Conservation (phyloP, 2,113 vertebrate genomes). For the Dissostichus mawsoni region DNA sequence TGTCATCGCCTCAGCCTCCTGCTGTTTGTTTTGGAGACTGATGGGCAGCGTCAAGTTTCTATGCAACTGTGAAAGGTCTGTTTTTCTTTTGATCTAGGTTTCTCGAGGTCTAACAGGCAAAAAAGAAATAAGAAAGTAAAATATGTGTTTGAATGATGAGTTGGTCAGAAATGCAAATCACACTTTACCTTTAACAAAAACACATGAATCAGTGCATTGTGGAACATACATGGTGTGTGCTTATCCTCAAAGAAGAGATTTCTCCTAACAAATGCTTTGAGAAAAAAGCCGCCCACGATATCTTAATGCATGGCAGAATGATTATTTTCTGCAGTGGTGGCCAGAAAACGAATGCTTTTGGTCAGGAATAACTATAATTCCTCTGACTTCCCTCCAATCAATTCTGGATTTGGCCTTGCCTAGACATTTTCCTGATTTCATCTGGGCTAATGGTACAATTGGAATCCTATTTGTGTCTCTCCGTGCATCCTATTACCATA, state of each 20-base stretch:
- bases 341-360: slow-evolving; percentile 38
- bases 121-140: slow-evolving; percentile 2
- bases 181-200: slow-evolving; percentile 7
- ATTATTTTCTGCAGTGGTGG: slow-evolving; percentile 16
- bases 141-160: background rate
- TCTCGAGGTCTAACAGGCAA: slow-evolving; percentile 3
- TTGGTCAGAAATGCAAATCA: slow-evolving; percentile 30
- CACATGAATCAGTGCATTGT: slow-evolving; percentile 39
- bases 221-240: slow-evolving; percentile 5
- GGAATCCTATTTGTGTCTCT: slow-evolving; percentile 75
- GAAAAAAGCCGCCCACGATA: slow-evolving; percentile 24
- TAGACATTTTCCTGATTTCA: slow-evolving; percentile 62
- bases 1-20: slow-evolving; percentile 36
- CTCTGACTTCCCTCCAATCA: slow-evolving; percentile 42
- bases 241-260: slow-evolving; percentile 14
- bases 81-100: slow-evolving; percentile 10
- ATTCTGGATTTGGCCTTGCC: slow-evolving; percentile 33
- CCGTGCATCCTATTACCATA: slow-evolving; percentile 72
- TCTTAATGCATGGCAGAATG: slow-evolving; percentile 19
- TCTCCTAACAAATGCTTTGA: slow-evolving; percentile 15
- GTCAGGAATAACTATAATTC: slow-evolving; percentile 38
- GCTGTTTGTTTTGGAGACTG: slow-evolving; percentile 44
- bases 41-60: slow-evolving; percentile 47
- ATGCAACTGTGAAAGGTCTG: slow-evolving; percentile 50
- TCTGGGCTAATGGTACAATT: slow-evolving; percentile 73